Evolutionary conservation across 2,888 invertebrate species (phyloP).

Genomic region (Biston stratarius): DNA sequence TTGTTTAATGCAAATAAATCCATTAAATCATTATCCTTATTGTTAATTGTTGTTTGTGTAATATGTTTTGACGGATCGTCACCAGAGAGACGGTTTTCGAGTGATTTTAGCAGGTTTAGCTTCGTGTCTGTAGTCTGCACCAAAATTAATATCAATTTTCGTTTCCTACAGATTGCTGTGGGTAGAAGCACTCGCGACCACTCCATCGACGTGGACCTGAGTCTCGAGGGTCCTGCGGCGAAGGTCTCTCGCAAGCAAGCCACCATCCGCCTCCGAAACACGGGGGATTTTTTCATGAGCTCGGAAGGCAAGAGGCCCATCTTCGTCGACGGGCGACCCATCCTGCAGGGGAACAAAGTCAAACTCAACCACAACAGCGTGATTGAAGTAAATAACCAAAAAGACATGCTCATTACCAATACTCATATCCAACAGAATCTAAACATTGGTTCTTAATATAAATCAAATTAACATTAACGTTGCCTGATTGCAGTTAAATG

Average conservation of each 20-base stretch:
- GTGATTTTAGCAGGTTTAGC: no score
- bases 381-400: conserved; percentile 89
- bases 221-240: conserved; percentile 97
- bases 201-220: conserved; percentile 96
- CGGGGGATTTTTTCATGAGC: conserved; percentile 97
- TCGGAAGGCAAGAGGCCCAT: conserved; percentile 98
- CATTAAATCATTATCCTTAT: no score
- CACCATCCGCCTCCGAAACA: conserved; percentile 94
- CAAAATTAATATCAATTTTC: conserved; percentile 33
- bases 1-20: no score
- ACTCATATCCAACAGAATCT: not conserved
- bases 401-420: not conserved
- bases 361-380: conserved; percentile 97
- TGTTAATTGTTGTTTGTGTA: no score
- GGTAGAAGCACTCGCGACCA: conserved; percentile 96
- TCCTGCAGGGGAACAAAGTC: conserved; percentile 95
- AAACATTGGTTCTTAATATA: not conserved
- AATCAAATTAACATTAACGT: not conserved
- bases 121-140: not conserved
- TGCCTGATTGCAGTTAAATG: no score
- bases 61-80: no score
- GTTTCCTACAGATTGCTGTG: conserved; percentile 90
- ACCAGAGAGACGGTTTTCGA: no score
- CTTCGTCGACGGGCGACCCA: conserved; percentile 96
- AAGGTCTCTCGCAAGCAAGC: conserved; percentile 98